Evolutionary conservation across 2,888 invertebrate genomes (phyloP), one percentile per base, ranked within the genome.

Genomic region (Himalopsyche japonica): DNA sequence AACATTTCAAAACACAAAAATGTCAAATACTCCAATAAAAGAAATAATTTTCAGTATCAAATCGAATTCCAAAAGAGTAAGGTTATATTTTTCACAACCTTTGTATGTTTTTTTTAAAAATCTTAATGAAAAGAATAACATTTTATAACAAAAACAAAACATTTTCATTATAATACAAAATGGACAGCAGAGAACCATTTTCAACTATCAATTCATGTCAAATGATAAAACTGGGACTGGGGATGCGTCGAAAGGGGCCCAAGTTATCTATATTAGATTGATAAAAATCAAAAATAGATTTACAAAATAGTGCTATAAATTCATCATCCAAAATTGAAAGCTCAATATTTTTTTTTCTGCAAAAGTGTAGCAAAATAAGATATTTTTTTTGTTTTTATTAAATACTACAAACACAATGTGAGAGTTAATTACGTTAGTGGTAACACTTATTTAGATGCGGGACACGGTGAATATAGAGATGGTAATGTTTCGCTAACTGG

Each of bases 401-500:
- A 49, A 70, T 70, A 80, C 80, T 77, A 57, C 48, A 49, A 37
- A 80, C 79, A 77, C 43, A 76, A 70, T 70, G 27, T 70, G 15
- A 70, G 3, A 70, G 27, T 57, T 57, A 20, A 57, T 57, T 57
- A 70, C 27, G 12, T 27, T 70, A 79, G 78, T 70, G 83, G 80
- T 83, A 80, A 82, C 57, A 79, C 57, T 77, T 77, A 76, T 57
- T 80, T 83, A 84, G 79, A 34, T 82, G 79, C 80, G 91, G 84
- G 91, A 88, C 79, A 89, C 89, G 87, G 91, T 90, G 83, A 91
- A 90, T 88, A 91, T 90, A 89, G 91, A 90, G 89, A 91, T 89
- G 87, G 90, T 90, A 8, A 86, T 76, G 85, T 84, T 85, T 84
- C 84, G 92, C 92, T 92, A 93, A 92, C 92, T 93, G 90, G 92